These are phyloP conservation scores for Rhyacichthys aspro DNA, from an alignment of 2,797 vertebrate species.

Conservation along the genomic window DNA sequence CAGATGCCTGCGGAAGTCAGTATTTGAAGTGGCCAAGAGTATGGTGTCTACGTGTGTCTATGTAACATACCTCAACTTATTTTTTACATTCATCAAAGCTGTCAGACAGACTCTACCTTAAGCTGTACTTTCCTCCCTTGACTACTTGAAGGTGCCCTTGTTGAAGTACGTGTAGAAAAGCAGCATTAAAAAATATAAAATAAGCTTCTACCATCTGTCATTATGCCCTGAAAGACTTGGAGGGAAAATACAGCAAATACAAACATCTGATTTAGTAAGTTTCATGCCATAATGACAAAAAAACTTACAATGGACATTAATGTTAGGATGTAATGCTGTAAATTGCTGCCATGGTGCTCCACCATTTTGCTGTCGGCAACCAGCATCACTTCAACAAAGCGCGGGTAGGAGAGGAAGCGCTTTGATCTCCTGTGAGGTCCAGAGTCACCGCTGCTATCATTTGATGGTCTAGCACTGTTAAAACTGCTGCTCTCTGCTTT, in stretches of 20 bases:
- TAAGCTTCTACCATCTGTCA: neutral
- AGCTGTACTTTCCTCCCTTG: conserved; percentile 44
- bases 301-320: conserved; percentile 99
- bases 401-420: conserved; percentile 96
- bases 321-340: conserved; percentile 97
- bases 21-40: conserved; percentile 70
- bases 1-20: conserved; percentile 48
- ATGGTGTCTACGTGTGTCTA: conserved; percentile 70
- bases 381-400: conserved; percentile 98
- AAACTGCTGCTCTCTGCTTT: conserved; percentile 55
- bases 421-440: conserved; percentile 90
- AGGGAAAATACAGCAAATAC: conserved; percentile 18
- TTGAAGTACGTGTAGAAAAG: conserved; percentile 30
- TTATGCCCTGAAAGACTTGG: neutral
- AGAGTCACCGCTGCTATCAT: conserved; percentile 78
- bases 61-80: conserved; percentile 77
- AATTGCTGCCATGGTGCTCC: conserved; percentile 93
- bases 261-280: neutral
- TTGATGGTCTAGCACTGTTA: conserved; percentile 61
- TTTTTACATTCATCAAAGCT: conserved; percentile 74
- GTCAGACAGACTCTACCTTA: conserved; percentile 65
- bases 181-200: too few species aligned
- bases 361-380: conserved; percentile 98
- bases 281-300: neutral
- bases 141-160: neutral